Conservation (phyloP, 2,797 vertebrate species). For the Tarsius wallacei region DNA sequence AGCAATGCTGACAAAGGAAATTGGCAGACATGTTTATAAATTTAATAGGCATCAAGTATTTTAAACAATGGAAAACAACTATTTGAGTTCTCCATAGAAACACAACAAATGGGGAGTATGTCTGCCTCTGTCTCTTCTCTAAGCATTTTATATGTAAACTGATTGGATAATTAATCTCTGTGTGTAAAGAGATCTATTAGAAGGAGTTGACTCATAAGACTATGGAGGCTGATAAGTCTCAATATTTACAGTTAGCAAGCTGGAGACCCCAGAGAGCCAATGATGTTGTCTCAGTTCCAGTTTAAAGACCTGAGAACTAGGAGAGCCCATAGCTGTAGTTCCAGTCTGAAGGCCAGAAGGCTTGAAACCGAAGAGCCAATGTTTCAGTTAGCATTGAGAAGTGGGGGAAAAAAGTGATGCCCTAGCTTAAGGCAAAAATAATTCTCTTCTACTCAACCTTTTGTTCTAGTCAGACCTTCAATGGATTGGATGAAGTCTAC, state of each 20-base stretch:
- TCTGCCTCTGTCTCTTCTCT: too few species aligned
- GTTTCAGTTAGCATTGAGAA: neutral
- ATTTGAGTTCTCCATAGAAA: neutral
- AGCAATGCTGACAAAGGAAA: neutral
- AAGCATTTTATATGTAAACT: too few species aligned
- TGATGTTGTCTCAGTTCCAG: neutral
- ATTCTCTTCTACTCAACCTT: neutral
- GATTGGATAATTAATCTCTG: too few species aligned
- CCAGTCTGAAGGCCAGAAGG: neutral
- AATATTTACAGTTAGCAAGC: neutral
- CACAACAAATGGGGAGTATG: neutral
- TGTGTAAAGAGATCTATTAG: neutral
- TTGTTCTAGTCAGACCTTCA: neutral
- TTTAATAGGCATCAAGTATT: neutral
- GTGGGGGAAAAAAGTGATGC: neutral
- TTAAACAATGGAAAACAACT: neutral
- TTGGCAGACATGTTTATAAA: slow-evolving; percentile 2
- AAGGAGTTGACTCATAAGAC: neutral
- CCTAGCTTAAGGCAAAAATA: neutral
- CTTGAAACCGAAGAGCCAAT: neutral
- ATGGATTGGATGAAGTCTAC: neutral
- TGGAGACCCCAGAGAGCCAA: neutral
- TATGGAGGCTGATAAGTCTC: neutral
- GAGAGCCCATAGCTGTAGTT: neutral
- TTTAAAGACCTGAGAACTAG: neutral